These are phyloP conservation scores for Anastrepha ludens DNA, from an alignment of 1,140 invertebrate genomes.

Conservation along the genomic window DNA sequence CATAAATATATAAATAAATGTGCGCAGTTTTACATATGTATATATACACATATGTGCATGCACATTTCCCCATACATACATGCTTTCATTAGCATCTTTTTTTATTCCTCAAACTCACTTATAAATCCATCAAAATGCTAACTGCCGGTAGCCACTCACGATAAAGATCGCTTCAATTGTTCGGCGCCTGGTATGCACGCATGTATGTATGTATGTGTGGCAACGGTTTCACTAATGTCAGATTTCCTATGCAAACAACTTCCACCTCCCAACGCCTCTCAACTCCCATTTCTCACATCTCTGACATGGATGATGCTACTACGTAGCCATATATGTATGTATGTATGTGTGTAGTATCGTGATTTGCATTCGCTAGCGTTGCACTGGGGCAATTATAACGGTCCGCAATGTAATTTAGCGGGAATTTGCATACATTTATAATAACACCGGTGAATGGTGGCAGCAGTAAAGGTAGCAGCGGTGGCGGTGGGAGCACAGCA, in stretches of 20 bases:
- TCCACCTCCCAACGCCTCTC: constrained; percentile 5
- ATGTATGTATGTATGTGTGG: background rate
- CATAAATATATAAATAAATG: too few relatives aligned
- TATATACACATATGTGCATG: background rate
- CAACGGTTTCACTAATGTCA: background rate
- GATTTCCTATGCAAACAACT: background rate
- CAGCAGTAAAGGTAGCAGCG: background rate
- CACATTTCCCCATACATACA: background rate
- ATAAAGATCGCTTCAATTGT: constrained; percentile 54
- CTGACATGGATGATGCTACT: constrained; percentile 21
- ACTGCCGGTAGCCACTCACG: constrained; percentile 48
- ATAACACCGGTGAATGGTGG: background rate
- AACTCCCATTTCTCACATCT: constrained; percentile 38
- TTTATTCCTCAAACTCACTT: constrained; percentile 46
- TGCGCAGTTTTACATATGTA: too few relatives aligned
- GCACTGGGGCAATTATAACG: constrained; percentile 74
- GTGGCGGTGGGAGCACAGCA: background rate
- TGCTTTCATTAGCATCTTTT: constrained; percentile 10
- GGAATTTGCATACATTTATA: constrained; percentile 65
- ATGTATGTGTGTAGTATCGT: constrained; percentile 58
- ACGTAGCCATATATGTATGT: background rate
- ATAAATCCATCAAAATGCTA: constrained; percentile 52
- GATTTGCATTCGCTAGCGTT: constrained; percentile 68
- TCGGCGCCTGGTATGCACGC: background rate
- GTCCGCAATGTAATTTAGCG: constrained; percentile 71